Conservation (phyloP, 1,140 invertebrate species). For the Lutraria rhynchaena region DNA sequence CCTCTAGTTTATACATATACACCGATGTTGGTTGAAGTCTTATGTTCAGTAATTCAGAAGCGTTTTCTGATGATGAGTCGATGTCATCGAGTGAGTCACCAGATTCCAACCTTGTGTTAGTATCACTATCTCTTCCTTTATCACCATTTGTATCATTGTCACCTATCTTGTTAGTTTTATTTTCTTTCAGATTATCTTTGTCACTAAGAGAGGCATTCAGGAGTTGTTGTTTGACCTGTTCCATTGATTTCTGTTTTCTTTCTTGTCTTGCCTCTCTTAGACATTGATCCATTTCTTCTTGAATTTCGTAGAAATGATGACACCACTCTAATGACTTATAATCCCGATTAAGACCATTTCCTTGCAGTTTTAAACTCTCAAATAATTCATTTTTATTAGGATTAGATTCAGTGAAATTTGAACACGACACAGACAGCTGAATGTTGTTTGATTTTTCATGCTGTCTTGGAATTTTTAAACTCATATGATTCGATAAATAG, state of each 20-base stretch:
- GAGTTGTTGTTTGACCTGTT: slow-evolving; percentile 1
- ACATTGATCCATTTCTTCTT: slow-evolving; percentile 77
- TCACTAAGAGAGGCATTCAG: neutral
- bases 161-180: neutral
- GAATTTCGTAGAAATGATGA: slow-evolving; percentile 76
- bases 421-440: slow-evolving; percentile 48
- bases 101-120: slow-evolving; percentile 1
- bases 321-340: slow-evolving; percentile 74
- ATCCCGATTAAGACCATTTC: slow-evolving; percentile 60
- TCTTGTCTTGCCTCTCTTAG: slow-evolving; percentile 28
- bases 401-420: slow-evolving; percentile 45
- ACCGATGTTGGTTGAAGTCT: slow-evolving; percentile 67
- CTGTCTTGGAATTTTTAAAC: slow-evolving; percentile 43
- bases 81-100: slow-evolving; percentile 60
- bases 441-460: slow-evolving; percentile 31
- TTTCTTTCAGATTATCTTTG: neutral
- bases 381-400: slow-evolving; percentile 8
- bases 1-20: slow-evolving; percentile 64
- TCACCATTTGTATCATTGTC: neutral
- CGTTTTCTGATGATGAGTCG: slow-evolving; percentile 62
- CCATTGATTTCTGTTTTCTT: slow-evolving; percentile 15
- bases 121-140: neutral
- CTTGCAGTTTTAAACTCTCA: slow-evolving; percentile 21
- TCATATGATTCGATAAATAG: slow-evolving; percentile 28
- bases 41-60: slow-evolving; percentile 70